Conservation (phyloP, 1,140 invertebrate species). For the Limonius californicus region DNA sequence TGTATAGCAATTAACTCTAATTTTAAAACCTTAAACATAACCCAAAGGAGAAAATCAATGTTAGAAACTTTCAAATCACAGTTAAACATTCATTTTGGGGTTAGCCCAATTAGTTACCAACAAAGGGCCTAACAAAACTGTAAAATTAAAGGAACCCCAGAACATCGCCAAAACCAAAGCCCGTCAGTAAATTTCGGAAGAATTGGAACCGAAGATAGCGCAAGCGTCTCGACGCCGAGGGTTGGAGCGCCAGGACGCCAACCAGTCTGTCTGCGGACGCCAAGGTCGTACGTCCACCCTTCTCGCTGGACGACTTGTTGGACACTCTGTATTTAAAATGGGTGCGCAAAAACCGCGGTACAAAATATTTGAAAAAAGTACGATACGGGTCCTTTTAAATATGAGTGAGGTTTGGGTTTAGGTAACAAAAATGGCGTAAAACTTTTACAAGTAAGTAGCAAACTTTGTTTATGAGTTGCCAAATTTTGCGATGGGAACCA, state of each 20-base stretch:
- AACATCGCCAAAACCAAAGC: not conserved
- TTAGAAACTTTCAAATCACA: no score
- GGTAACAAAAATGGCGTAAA: not conserved
- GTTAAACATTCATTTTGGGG: no score
- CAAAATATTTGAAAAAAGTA: not conserved
- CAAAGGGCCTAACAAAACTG: no score
- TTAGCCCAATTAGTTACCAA: no score
- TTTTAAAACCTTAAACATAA: no score
- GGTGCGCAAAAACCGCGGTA: not conserved
- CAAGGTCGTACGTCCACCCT: slow-evolving; percentile 30
- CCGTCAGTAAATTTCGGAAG: not conserved
- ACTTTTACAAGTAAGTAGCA: not conserved
- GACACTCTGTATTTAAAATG: slow-evolving; percentile 5
- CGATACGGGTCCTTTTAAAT: no score
- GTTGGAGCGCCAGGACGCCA: slow-evolving; percentile 33
- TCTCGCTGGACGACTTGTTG: not conserved
- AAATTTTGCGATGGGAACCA: no score
- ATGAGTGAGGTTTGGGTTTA: no score
- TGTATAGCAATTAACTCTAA: no score
- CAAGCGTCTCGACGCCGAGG: slow-evolving; percentile 30
- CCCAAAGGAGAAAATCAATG: no score
- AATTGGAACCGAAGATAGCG: slow-evolving; percentile 21
- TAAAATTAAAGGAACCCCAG: not conserved
- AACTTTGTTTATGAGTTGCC: no score
- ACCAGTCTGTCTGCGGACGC: slow-evolving; percentile 38